Evolutionary conservation across 1,140 invertebrate genomes (phyloP).

Genomic region (Penaeus chinensis): DNA sequence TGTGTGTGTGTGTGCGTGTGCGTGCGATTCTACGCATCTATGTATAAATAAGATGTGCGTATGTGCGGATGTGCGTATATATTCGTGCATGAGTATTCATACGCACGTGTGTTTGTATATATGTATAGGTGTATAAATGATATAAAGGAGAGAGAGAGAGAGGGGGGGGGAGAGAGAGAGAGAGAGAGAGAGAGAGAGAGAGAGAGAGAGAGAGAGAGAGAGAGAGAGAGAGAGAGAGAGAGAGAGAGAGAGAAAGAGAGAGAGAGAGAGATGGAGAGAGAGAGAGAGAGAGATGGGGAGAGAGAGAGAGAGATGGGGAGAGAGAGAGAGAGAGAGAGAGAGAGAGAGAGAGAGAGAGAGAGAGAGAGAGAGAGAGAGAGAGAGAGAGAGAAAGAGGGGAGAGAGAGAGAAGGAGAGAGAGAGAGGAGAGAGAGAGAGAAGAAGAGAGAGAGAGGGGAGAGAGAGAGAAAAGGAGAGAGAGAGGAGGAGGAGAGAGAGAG

Average conservation of each 20-base stretch:
- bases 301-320: background rate
- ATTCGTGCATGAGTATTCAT: background rate
- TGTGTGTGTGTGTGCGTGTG: background rate
- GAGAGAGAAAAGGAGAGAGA: background rate
- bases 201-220: conserved; percentile 16
- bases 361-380: background rate
- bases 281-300: background rate
- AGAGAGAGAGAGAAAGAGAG: conserved; percentile 7
- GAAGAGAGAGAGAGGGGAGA: background rate
- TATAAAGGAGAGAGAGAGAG: background rate
- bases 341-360: background rate
- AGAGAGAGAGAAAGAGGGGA: background rate
- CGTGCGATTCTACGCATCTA: background rate
- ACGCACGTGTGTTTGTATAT: background rate
- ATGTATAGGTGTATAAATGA: background rate
- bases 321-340: background rate
- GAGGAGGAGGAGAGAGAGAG: background rate
- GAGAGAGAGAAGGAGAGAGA: background rate
- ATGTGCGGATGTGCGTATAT: background rate
- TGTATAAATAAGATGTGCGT: background rate
- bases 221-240: conserved; percentile 29
- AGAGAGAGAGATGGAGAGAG: conserved; percentile 19
- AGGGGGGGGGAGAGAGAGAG: background rate
- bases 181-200: background rate
- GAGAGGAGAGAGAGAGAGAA: background rate